Conservation (phyloP, 2,797 vertebrate species). For the Lemur catta region DNA sequence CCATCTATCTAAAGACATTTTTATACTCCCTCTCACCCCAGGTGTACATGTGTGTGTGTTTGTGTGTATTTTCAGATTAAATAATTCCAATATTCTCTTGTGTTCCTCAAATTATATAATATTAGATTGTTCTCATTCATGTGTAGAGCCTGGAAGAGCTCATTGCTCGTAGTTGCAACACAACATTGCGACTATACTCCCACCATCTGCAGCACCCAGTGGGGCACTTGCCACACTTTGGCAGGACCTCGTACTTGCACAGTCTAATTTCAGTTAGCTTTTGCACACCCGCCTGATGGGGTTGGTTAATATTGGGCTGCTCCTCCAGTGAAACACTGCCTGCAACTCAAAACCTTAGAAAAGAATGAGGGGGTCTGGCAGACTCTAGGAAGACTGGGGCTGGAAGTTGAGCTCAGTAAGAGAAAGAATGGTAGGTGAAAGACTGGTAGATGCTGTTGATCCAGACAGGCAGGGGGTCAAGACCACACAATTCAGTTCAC, state of each 20-base stretch:
- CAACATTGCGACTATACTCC: rapidly evolving
- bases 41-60: not conserved
- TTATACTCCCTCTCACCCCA: not conserved
- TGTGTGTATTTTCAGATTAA: not conserved
- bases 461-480: not conserved
- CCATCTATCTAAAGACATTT: not conserved
- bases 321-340: not conserved
- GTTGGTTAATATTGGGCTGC: not conserved
- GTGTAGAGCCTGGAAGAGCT: not conserved
- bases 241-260: not conserved
- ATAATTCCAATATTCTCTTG: not conserved
- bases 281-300: rapidly evolving
- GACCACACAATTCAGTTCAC: not conserved
- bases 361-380: not conserved
- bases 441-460: not conserved
- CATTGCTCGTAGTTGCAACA: no score
- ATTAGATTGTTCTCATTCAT: not conserved
- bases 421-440: not conserved
- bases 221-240: rapidly evolving
- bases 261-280: not conserved
- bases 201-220: no score
- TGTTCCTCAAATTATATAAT: not conserved
- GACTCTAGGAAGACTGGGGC: not conserved
- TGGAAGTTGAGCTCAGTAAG: not conserved
- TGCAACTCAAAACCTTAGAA: not conserved